Conservation (phyloP, 30 jellyfish, hydroid and myxozoan genomes). For the Turritopsis dohrnii region DNA sequence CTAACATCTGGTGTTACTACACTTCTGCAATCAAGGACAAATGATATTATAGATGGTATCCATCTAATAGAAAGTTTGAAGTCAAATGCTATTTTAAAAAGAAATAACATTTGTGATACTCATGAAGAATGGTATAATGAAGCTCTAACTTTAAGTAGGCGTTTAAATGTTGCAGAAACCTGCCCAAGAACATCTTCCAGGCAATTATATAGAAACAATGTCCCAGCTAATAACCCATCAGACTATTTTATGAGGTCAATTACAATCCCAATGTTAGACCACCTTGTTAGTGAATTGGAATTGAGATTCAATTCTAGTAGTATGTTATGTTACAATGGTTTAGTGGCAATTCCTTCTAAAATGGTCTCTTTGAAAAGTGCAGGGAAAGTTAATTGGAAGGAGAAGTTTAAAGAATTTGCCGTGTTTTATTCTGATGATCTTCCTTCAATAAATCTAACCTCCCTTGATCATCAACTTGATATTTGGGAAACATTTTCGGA, state of each 20-base stretch:
- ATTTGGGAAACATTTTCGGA: too few species aligned
- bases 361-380: too few species aligned
- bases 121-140: background rate
- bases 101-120: too few species aligned
- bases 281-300: background rate
- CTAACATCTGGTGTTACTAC: background rate
- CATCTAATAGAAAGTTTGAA: background rate
- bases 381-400: too few species aligned
- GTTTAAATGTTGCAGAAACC: background rate
- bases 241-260: background rate
- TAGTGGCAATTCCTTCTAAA: background rate
- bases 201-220: background rate
- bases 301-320: background rate
- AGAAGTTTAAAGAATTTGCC: too few species aligned
- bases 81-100: background rate
- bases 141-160: background rate
- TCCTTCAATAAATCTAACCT: too few species aligned
- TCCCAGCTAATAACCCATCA: background rate
- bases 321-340: background rate
- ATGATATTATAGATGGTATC: background rate
- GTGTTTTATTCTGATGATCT: too few species aligned
- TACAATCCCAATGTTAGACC: background rate
- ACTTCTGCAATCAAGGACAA: background rate
- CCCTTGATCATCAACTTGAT: too few species aligned
- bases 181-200: background rate